Base-by-base conservation (phyloP, 2,888 invertebrate genomes). In the Eretmocerus hayati region DNA sequence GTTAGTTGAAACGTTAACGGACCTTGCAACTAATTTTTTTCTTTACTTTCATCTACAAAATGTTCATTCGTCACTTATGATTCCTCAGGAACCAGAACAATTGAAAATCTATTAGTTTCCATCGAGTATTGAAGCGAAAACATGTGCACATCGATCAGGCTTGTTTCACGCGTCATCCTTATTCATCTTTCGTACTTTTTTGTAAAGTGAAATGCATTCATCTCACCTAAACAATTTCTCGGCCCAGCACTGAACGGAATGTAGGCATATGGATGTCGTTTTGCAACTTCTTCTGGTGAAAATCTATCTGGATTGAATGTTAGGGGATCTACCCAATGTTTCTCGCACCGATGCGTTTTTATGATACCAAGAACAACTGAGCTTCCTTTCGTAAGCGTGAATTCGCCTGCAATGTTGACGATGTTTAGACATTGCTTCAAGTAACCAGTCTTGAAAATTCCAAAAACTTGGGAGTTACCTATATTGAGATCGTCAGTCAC, bases 401-500 rank as follows among this genome's bases (percentile, higher is more conserved):
- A 44, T 11, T 56, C 53, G 19, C 58, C 59, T 60, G 33, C 11
- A 52, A 49, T 16, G 38, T 15, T 22, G 8, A 4, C 4, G 2
- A 2, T 19, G 18, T 20, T 19, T 39, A 8, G 23, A 9, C 23
- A 11, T 15, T 23, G 13, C 15, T 15, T 35, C 35, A 1, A 2
- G 16, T 16, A 35, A 35, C 9, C 30, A 21, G 5, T 19, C 19
- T 36, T 36, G 19, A 19, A 36, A 5, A 5, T 5, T 33, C 5
- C 5, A 33, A 16, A 18, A 19, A 8, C 6, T 18, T 20, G 36
- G 20, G 19, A 19, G 20, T 36, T 16, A 78, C 79, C 75, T 23
- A 79, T 67, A 57, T 75, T 67, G 2, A 77, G 58, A 57, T 78
- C 77, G 33, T 72, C 73, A 2, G 67, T 62, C 0, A 77, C 67